phyloP scores from a whole-genome alignment of 2,797 vertebrate species.

The Anabas testudineus region DNA sequence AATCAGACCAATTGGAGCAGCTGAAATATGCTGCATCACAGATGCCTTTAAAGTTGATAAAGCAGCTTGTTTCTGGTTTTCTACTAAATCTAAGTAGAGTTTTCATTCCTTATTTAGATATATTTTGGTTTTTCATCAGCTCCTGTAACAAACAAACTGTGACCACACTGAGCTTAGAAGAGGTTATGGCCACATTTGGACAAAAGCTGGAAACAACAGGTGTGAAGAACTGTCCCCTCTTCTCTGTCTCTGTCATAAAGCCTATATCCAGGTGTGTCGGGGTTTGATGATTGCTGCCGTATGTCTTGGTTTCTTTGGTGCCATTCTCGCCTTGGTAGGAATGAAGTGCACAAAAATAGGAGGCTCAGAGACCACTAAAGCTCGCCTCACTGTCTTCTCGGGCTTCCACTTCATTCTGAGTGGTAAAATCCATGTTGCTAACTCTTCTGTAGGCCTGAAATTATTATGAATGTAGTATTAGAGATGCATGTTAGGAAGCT shows the following conservation, averaged over 20 bases:
- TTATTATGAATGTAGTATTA: no score
- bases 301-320: conserved; percentile 93
- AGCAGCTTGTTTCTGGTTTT: no score
- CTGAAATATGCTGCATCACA: no score
- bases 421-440: conserved; percentile 80
- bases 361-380: conserved; percentile 91
- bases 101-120: no score
- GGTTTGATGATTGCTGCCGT: conserved; percentile 94
- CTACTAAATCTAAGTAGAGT: no score
- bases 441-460: not conserved
- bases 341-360: conserved; percentile 98
- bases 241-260: conserved; percentile 68
- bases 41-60: no score
- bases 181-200: no score
- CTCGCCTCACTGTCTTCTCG: conserved; percentile 89
- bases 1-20: no score
- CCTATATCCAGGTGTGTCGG: conserved; percentile 95
- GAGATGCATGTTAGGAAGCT: not conserved
- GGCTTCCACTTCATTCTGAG: conserved; percentile 92
- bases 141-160: no score
- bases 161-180: no score
- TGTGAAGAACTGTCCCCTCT: not conserved
- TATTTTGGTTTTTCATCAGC: no score
- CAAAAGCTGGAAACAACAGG: no score
- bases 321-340: conserved; percentile 90